Evolutionary conservation across 2,888 invertebrate species (phyloP), one percentile per base, ranked within the genome.

Genomic region (Clitarchus hookeri): DNA sequence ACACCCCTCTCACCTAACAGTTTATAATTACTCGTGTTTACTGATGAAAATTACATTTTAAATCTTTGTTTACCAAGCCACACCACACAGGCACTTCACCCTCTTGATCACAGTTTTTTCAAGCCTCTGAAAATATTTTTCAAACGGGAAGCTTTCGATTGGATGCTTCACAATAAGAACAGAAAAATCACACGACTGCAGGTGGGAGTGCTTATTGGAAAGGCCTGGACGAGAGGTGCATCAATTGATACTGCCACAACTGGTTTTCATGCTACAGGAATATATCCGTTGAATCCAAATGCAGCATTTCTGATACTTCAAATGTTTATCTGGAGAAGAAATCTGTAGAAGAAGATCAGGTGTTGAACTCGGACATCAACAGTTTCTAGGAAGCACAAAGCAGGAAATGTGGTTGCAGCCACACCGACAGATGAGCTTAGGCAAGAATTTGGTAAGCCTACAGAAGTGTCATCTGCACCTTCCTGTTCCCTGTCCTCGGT

Each of bases 391-490:
- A 19, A 1, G 16, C n/a, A 65, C 65, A n/a, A 11, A 65, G 65
- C n/a, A 65, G 65, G 19, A 65, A 65, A 65, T 65, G n/a, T 65
- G 19, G 65, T 65, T 23, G 0, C 65, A 23, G 65, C 6, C 65
- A 65, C 0, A n/a, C n/a, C 23, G 65, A 65, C 65, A 8, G 16
- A 65, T 65, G 65, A 65, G 65, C 65, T 19, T n/a, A 65, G n/a
- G 65, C 65, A n/a, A n/a, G 65, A 16, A n/a, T 65, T 65, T 65
- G 65, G n/a, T 9, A 65, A 23, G 8, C 23, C 65, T 65, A n/a
- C 65, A 65, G 65, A 65, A 65, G n/a, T 65, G 65, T 65, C 65
- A 65, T 65, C 65, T 65, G 16, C 23, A 65, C 65, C 65, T 65
- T 65, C 65, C 65, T 65, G 65, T 65, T 65, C 65, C n/a, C n/a